These are phyloP conservation scores for Lycia hirtaria DNA, from an alignment of 2,888 invertebrate species.

Conservation along the genomic window DNA sequence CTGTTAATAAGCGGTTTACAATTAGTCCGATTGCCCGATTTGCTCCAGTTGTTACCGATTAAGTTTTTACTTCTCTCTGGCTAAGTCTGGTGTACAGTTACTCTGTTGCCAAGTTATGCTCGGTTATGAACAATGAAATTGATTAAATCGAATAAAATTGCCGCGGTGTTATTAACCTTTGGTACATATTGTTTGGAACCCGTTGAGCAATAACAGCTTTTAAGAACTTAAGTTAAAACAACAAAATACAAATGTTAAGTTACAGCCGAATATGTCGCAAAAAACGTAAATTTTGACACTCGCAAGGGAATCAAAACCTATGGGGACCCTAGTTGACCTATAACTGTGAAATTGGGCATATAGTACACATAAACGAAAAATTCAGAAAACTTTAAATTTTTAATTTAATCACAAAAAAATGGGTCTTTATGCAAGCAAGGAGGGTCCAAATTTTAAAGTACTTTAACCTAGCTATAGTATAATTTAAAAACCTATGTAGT, in stretches of 20 bases:
- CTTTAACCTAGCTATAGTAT: no score
- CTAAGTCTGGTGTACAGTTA: conserved; percentile 79
- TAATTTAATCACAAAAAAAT: no score
- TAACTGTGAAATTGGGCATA: no score
- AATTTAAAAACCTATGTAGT: no score
- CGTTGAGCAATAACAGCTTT: background rate
- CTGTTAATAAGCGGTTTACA: conserved; percentile 70
- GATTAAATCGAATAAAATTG: conserved; percentile 55
- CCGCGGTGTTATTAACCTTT: conserved; percentile 43
- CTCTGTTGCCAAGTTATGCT: conserved; percentile 68
- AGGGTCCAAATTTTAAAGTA: no score
- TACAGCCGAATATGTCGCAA: no score
- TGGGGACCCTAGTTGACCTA: no score
- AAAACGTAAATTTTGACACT: no score
- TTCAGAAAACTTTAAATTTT: no score
- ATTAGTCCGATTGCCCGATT: conserved; percentile 78
- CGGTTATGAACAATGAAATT: conserved; percentile 65
- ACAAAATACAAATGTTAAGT: background rate
- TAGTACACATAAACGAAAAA: no score
- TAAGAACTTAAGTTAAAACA: background rate
- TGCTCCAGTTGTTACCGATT: conserved; percentile 83
- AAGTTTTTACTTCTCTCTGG: conserved; percentile 71
- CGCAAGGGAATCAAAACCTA: no score
- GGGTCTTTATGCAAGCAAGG: no score
- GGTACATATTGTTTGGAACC: background rate